Evolutionary conservation across 2,113 vertebrate genomes (phyloP).

Genomic region (Agapornis roseicollis): DNA sequence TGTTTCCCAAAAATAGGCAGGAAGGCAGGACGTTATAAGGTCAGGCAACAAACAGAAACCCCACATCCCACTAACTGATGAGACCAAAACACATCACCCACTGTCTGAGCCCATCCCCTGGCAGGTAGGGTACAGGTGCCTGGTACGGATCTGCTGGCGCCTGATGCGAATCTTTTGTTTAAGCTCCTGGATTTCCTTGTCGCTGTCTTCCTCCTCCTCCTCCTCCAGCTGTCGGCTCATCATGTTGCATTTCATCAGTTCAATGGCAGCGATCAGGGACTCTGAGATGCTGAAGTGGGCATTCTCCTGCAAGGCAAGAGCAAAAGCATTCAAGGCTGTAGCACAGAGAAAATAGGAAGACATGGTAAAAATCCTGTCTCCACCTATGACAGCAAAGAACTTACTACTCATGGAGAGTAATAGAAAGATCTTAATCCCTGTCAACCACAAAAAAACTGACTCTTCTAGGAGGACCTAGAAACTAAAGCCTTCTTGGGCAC

Average conservation of each 20-base stretch:
- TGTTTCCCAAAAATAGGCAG: neutral
- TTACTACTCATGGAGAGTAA: neutral
- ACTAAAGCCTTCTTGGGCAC: neutral
- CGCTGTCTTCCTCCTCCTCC: conserved; percentile 88
- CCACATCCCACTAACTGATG: neutral
- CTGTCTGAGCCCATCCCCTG: conserved; percentile 72
- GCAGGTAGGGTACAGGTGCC: conserved; percentile 70
- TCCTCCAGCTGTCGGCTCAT: conserved; percentile 81
- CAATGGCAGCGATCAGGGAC: conserved; percentile 95
- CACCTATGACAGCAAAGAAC: neutral
- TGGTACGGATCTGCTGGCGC: conserved; percentile 89
- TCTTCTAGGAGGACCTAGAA: neutral
- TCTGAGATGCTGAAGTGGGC: conserved; percentile 98
- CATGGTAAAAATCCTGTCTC: neutral
- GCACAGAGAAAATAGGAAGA: neutral
- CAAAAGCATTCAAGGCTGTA: neutral
- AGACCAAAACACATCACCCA: conserved; percentile 58
- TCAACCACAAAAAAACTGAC: neutral
- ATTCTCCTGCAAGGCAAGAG: conserved; percentile 82
- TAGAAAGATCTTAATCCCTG: neutral
- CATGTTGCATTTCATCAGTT: conserved; percentile 98
- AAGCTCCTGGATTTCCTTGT: conserved; percentile 94
- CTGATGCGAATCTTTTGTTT: conserved; percentile 95
- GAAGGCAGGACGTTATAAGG: neutral
- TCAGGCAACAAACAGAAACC: neutral